Evolutionary conservation across 2,888 invertebrate species (phyloP).

Genomic region (Andrena marginata): DNA sequence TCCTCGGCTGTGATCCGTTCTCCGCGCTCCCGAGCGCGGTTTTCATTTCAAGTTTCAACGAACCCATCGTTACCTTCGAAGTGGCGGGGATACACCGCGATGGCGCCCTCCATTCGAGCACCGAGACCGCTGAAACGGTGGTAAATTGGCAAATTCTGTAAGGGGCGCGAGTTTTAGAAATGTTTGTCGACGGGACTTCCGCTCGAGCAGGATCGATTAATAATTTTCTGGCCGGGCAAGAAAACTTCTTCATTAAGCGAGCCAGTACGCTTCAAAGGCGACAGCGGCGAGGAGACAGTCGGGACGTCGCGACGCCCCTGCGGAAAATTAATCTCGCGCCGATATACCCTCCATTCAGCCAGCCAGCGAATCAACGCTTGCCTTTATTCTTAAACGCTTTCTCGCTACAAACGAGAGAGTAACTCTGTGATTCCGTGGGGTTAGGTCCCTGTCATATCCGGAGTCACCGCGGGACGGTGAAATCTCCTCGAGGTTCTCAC

Average conservation of each 20-base stretch:
- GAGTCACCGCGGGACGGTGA: too few relatives aligned
- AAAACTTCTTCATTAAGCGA: slow-evolving; percentile 54
- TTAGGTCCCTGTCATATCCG: too few relatives aligned
- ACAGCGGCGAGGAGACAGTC: background rate
- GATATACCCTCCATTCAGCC: slow-evolving; percentile 19
- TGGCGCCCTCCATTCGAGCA: background rate
- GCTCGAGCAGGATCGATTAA: slow-evolving; percentile 41
- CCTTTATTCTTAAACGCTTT: slow-evolving; percentile 16
- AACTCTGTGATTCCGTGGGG: background rate
- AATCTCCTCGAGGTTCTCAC: background rate
- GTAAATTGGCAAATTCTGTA: background rate
- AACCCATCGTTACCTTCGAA: background rate
- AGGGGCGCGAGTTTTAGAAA: slow-evolving; percentile 9
- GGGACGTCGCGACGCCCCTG: background rate
- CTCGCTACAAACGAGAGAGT: background rate
- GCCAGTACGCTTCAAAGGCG: slow-evolving; percentile 32
- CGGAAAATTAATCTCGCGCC: slow-evolving; percentile 42
- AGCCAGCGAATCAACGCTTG: slow-evolving; percentile 30
- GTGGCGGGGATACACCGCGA: background rate
- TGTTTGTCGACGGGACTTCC: slow-evolving; percentile 20
- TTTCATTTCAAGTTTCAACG: slow-evolving; percentile 3
- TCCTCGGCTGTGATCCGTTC: background rate
- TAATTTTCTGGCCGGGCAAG: slow-evolving; percentile 33
- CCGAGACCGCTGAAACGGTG: slow-evolving; percentile 11
- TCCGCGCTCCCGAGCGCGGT: background rate